Evolutionary conservation across 2,888 invertebrate genomes (phyloP).

Genomic region (Sinelater perroti): DNA sequence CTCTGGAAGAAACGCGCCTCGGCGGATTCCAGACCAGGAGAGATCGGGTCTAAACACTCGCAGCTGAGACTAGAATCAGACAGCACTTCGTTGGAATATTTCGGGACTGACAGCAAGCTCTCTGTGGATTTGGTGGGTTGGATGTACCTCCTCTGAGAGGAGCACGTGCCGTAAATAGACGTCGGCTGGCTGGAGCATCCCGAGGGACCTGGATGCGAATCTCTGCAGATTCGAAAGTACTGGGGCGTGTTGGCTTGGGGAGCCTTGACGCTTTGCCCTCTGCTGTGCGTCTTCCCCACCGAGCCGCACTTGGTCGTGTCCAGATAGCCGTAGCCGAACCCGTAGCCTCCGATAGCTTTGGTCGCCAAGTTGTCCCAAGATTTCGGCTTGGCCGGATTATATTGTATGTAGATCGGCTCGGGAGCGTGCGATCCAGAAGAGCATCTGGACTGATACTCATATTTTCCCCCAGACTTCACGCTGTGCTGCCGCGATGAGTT

Average conservation of each 20-base stretch:
- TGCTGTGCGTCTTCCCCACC: conserved; percentile 52
- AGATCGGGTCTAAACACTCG: conserved; percentile 68
- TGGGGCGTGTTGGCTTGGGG: conserved; percentile 50
- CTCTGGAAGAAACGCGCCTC: conserved; percentile 57
- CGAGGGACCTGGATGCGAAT: conserved; percentile 65
- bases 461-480: conserved; percentile 60
- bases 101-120: conserved; percentile 75
- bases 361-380: conserved; percentile 91
- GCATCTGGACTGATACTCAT: conserved; percentile 53
- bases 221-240: conserved; percentile 60
- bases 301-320: conserved; percentile 66
- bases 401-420: conserved; percentile 62
- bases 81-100: conserved; percentile 69
- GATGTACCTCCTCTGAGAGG: conserved; percentile 61
- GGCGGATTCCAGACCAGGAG: conserved; percentile 50
- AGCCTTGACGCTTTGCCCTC: conserved; percentile 59
- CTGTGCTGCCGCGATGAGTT: conserved; percentile 57
- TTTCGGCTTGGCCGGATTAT: conserved; percentile 75
- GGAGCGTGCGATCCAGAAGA: conserved; percentile 53
- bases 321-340: conserved; percentile 85
- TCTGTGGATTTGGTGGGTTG: conserved; percentile 83
- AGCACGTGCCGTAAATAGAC: conserved; percentile 41
- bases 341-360: conserved; percentile 85
- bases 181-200: conserved; percentile 68
- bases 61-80: conserved; percentile 76